Conservation (phyloP, 2,113 vertebrate species). For the Tachycineta bicolor region DNA sequence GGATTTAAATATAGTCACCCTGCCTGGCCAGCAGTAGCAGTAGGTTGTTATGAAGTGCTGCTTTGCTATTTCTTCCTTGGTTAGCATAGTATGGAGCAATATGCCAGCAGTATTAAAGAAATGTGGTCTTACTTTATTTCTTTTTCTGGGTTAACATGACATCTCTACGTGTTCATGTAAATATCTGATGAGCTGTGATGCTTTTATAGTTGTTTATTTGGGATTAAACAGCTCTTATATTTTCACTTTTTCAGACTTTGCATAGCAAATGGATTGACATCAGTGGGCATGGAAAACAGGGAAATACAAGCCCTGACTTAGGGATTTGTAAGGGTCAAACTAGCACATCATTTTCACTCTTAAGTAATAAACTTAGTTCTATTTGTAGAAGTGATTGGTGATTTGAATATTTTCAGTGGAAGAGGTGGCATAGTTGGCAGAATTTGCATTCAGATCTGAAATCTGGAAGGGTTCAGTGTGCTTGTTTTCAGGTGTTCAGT, state of each 20-base stretch:
- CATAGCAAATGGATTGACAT: not conserved
- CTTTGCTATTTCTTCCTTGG: conserved; percentile 30
- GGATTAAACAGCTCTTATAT: not conserved
- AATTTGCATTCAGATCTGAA: not conserved
- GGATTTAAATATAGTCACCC: conserved; percentile 43
- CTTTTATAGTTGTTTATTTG: not conserved
- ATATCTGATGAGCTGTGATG: not conserved
- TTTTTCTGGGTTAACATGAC: not conserved
- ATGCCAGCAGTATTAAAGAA: not conserved
- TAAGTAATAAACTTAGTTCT: not conserved
- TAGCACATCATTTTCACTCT: not conserved
- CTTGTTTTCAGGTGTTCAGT: not conserved
- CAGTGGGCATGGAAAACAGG: not conserved
- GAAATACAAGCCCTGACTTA: not conserved
- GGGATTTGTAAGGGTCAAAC: not conserved
- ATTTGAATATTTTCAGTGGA: not conserved
- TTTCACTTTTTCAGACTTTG: not conserved
- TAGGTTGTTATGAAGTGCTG: conserved; percentile 38
- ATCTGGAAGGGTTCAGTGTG: not conserved
- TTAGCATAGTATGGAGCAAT: not conserved
- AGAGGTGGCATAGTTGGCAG: not conserved
- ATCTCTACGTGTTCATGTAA: not conserved
- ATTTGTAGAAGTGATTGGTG: not conserved
- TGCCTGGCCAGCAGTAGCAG: conserved; percentile 53
- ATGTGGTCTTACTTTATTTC: not conserved